Evolutionary conservation across 2,888 invertebrate genomes (phyloP), one percentile per base, ranked within the genome.

Genomic region (Watsonalla cultraria): DNA sequence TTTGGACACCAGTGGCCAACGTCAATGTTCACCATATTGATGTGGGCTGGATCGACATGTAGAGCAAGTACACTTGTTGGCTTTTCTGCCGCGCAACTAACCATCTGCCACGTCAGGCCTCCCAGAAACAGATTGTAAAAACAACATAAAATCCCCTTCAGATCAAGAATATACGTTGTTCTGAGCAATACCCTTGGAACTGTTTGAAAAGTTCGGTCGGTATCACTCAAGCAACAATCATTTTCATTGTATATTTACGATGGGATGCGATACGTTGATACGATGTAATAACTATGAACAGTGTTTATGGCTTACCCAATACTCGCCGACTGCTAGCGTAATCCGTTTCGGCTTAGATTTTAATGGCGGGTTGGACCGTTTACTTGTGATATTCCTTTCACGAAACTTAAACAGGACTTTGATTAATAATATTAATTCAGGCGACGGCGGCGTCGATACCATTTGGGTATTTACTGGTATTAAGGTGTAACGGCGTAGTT

Each of bases 201-300:
- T 37, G 9, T 15, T 15, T 39, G 5, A 37, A 15, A 49, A 49
- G 46, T 24, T 9, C 37, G 49, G 49, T 15, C 15, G 14, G 14
- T 49, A 49, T 49, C 39, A 49, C 39, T 49, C 37, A 39, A 14
- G 14, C 14, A 2, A 13, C 37, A 33, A 14, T 37, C 14, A 49
- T 49, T 49, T 14, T 15, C 49, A 49, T 49, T 49, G 49, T 49
- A 15, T 49, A 37, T 49, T 37, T 49, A 49, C 24, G 24, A 24
- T 49, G 37, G 14, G 37, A 15, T 49, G 14, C 37, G 35, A 48
- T 35, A 24, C 24, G 24, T 24, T 34, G 34, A 33, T 47, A 37
- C 37, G 35, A 48, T 35, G 37, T 49, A 49, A 49, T 49, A 49
- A 37, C 49, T 37, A 15, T 49, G 37, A 49, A 4, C 49, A 15